A percentile compares a stretch with the other conserved stretches of the same genome.
These are phyloP conservation scores for Microchirus variegatus DNA, from an alignment of 2,797 vertebrate species.

Conservation along the genomic window DNA sequence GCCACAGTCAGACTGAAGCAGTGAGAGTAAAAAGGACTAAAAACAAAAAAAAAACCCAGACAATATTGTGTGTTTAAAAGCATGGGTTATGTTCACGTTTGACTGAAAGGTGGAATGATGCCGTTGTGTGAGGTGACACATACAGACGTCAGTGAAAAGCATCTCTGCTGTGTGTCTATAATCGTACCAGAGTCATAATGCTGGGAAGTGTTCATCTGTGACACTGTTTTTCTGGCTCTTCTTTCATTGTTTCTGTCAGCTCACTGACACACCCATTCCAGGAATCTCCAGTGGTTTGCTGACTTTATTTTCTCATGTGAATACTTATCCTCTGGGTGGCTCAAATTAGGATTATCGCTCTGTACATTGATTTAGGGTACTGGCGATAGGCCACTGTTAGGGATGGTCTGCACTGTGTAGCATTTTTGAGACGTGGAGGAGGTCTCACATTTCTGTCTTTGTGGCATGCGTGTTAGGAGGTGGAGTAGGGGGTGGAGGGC, in stretches of 20 bases:
- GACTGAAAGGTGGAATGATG: constrained; percentile 4
- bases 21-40: constrained; percentile 19
- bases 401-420: constrained; percentile 50
- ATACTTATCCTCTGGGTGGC: constrained; percentile 62
- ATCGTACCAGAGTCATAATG: constrained; percentile 57
- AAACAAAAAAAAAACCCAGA: too few relatives aligned
- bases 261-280: constrained; percentile 78
- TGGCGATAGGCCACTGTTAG: constrained; percentile 54
- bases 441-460: constrained; percentile 57
- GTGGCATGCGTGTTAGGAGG: constrained; percentile 43
- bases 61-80: too few relatives aligned
- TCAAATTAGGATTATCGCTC: constrained; percentile 62
- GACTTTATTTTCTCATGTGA: constrained; percentile 74
- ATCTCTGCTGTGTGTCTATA: constrained; percentile 41
- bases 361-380: constrained; percentile 61
- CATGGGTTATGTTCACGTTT: too few relatives aligned
- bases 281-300: constrained; percentile 77
- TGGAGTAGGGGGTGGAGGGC: constrained; percentile 30
- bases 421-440: constrained; percentile 59
- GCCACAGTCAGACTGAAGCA: constrained; percentile 40
- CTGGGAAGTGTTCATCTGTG: constrained; percentile 57
- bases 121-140: constrained; percentile 33
- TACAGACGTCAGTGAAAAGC: constrained; percentile 22
- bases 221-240: constrained; percentile 55
- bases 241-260: constrained; percentile 64